Base-by-base conservation (phyloP, 2,888 invertebrate species). In the Cantharis lateralis region DNA sequence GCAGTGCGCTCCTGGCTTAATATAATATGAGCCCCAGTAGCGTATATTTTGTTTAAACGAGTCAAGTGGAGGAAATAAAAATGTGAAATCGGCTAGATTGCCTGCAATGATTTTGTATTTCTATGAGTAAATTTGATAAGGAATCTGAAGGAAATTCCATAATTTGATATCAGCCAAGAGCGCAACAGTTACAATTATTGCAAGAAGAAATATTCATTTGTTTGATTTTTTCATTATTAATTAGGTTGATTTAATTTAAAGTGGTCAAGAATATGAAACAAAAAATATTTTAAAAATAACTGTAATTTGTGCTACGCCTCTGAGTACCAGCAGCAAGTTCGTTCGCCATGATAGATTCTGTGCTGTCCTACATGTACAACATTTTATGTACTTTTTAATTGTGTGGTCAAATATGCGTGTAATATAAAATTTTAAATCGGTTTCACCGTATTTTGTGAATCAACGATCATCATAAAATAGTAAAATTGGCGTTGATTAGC, bases 281-380 rank as follows among this genome's bases (percentile, higher is more conserved):
- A 48, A 48, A 48, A 48, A n/a, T 48, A 13, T 48, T 48, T n/a
- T n/a, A 48, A 48, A 48, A 48, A 48, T 48, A 48, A 48, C 48
- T 48, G 48, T 48, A 48, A 48, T n/a, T 20, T 68, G 61, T 32
- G n/a, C 70, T 70, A 63, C 74, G 74, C 74, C 70, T 20, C 68
- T 75, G 75, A 18, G 68, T 75, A 71, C 71, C 75, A 75, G 71
- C 71, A 70, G 24, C 64, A 66, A 48, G 48, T 48, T n/a, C 48
- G 48, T 48, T 66, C 64, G 64, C 64, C 64, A 66, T 66, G 64
- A 24, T 63, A 18, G 63, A 20, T 18, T 66, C 20, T 66, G 64
- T 66, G 64, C 24, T 20, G 64, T 20, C 18, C 64, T 66, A 66
- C 64, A 66, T 20, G 64, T 24, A 13, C 18, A 66, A 15, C 24